phyloP scores from a whole-genome alignment of 1,140 invertebrate genomes.

The Sycobia sp. region DNA sequence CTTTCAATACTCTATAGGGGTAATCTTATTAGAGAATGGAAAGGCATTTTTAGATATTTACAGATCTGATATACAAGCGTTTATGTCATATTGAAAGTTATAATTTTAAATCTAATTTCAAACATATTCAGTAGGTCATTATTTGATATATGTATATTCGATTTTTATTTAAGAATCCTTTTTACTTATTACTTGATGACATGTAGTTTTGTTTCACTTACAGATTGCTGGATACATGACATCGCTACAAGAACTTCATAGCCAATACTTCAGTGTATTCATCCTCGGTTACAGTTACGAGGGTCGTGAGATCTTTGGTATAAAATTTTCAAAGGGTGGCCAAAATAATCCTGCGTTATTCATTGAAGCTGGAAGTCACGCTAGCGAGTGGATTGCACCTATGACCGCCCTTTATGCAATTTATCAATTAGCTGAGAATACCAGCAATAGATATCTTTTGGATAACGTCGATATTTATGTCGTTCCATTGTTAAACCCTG shows the following conservation, averaged over 20 bases:
- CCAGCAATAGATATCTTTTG: constrained; percentile 53
- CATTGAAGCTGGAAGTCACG: constrained; percentile 67
- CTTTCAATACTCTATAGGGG: too few species aligned
- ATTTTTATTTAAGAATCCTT: too few species aligned
- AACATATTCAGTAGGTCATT: too few species aligned
- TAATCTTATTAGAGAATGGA: too few species aligned
- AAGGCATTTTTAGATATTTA: too few species aligned
- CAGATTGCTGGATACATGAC: constrained; percentile 54
- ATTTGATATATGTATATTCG: too few species aligned
- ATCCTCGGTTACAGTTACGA: constrained; percentile 64
- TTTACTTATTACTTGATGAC: too few species aligned
- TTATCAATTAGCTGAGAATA: constrained; percentile 62
- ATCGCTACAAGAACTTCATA: constrained; percentile 53
- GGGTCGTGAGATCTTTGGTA: constrained; percentile 50
- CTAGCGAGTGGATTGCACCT: constrained; percentile 71
- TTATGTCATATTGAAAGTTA: too few species aligned
- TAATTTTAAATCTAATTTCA: too few species aligned
- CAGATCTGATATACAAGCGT: too few species aligned
- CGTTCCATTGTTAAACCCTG: constrained; percentile 69
- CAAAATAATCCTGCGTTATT: constrained; percentile 48
- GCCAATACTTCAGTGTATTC: constrained; percentile 57
- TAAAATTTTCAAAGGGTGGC: constrained; percentile 49
- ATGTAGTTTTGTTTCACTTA: not conserved
- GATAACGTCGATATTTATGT: constrained; percentile 73
- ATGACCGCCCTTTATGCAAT: constrained; percentile 69